Conservation (phyloP, 2,113 vertebrate genomes). For the Oreochromis spilurus region DNA sequence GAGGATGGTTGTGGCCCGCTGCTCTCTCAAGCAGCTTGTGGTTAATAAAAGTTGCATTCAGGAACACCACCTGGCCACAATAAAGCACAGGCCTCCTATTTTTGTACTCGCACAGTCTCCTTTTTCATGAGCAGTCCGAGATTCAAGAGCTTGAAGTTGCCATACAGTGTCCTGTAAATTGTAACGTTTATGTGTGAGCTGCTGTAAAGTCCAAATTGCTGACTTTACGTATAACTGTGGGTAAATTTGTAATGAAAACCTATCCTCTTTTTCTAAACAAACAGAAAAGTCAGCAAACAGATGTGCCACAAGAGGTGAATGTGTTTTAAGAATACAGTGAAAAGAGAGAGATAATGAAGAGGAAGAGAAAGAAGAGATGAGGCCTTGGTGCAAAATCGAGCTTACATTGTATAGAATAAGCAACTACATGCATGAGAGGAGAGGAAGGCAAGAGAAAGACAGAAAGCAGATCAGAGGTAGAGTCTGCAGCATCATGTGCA, state of each 20-base stretch:
- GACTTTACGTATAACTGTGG: neutral
- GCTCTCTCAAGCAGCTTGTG: constrained; percentile 29
- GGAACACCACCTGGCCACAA: constrained; percentile 55
- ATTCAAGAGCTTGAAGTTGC: neutral
- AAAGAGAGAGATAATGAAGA: neutral
- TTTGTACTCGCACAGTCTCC: constrained; percentile 12
- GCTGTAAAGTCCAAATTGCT: neutral
- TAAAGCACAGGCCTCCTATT: constrained; percentile 40
- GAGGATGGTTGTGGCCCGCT: constrained; percentile 11
- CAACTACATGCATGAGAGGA: neutral
- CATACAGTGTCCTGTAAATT: neutral
- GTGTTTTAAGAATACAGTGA: neutral
- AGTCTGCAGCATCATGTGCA: neutral
- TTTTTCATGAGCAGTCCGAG: constrained; percentile 20
- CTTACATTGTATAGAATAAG: neutral
- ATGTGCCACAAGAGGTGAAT: neutral
- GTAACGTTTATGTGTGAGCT: neutral
- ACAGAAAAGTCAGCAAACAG: constrained; percentile 1
- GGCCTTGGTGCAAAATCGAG: neutral
- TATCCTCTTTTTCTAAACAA: constrained; percentile 9
- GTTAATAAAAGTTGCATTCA: constrained; percentile 43
- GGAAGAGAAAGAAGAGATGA: neutral
- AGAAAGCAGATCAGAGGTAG: neutral
- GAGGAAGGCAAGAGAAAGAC: neutral
- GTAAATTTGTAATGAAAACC: constrained; percentile 6